Evolutionary conservation across 2,797 vertebrate genomes (phyloP), one percentile per base, ranked within the genome.

Genomic region (Sebastes wilsoni): DNA sequence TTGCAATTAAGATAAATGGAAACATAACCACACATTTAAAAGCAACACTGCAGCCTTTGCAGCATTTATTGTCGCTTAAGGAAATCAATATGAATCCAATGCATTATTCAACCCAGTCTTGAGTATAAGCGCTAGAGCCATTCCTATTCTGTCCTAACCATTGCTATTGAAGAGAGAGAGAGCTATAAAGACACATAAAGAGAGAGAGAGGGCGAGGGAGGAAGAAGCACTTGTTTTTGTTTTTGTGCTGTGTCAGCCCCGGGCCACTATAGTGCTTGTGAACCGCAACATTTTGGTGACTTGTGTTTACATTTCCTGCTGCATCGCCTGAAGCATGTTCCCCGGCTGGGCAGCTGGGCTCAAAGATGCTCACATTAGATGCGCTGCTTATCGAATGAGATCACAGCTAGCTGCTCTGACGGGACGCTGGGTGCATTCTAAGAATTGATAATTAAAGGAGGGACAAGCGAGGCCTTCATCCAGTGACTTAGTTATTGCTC

Each of bases 301-400:
- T 55, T 81, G 87, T 91, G 91, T 94, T 93, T 93, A 93, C 89
- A 89, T 90, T 92, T 85, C 69, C 66, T 54, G 81, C 83, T 86
- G 83, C 86, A 84, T 82, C 2, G 90, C 92, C 93, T 61, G 66
- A 22, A 88, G 94, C 87, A 69, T 84, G 78, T 88, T 90, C 85
- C 81, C 84, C 89, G 79, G 90, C 79, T 69, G 84, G 87, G 72
- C 88, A 92, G 89, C 88, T 91, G 92, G 79, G 84, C 79, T 83
- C 67, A 74, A 67, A 88, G 85, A 92, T 81, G 89, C 87, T 92
- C 83, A 67, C 82, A 87, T 92, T 86, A 90, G 82, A 86, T 84
- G 67, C 56, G 56, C 58, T 5, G 74, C 90, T 85, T 83, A 86
- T 83, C 49, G 46, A 84, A 84, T 74, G 82, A 88, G 79, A 85